Percentiles rank a stretch among this genome's conserved stretches.
Evolutionary conservation across 2,888 invertebrate species (phyloP).

Genomic region (Sisyra terminalis): DNA sequence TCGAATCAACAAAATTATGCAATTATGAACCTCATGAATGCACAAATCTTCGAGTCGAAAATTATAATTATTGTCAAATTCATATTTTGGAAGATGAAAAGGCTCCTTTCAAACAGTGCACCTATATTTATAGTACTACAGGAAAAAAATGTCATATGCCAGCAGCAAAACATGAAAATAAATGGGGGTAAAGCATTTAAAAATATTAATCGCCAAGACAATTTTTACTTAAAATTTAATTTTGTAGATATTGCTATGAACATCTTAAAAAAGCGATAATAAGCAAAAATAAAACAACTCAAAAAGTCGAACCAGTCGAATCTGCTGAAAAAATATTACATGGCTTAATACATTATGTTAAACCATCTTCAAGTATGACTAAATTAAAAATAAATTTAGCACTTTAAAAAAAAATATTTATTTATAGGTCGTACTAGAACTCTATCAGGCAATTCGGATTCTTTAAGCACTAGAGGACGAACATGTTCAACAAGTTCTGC

Average conservation of each 20-base stretch:
- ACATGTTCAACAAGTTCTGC: conserved; percentile 18
- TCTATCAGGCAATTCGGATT: conserved; percentile 6
- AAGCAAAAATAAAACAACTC: conserved; percentile 39
- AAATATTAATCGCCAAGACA: no score
- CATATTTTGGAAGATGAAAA: conserved; percentile 72
- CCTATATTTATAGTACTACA: conserved; percentile 45
- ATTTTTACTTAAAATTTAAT: neutral
- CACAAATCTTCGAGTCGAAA: conserved; percentile 45
- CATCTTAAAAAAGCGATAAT: conserved; percentile 49
- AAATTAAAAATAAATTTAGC: neutral
- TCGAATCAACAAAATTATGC: conserved; percentile 41
- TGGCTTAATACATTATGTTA: conserved; percentile 45
- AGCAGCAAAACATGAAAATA: conserved; percentile 54
- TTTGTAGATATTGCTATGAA: conserved; percentile 44
- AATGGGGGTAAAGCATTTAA: conserved; percentile 34
- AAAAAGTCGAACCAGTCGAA: conserved; percentile 42
- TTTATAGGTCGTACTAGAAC: conserved; percentile 11
- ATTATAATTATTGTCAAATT: conserved; percentile 58
- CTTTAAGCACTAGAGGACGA: conserved; percentile 7
- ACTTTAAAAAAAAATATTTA: no score
- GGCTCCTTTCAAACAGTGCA: conserved; percentile 74
- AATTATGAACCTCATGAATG: conserved; percentile 50
- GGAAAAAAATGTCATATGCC: conserved; percentile 64
- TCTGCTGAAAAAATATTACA: conserved; percentile 48
- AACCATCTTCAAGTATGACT: conserved; percentile 18